These are phyloP conservation scores for Acanthiza pusilla DNA, from an alignment of 2,797 vertebrate genomes.

Conservation along the genomic window DNA sequence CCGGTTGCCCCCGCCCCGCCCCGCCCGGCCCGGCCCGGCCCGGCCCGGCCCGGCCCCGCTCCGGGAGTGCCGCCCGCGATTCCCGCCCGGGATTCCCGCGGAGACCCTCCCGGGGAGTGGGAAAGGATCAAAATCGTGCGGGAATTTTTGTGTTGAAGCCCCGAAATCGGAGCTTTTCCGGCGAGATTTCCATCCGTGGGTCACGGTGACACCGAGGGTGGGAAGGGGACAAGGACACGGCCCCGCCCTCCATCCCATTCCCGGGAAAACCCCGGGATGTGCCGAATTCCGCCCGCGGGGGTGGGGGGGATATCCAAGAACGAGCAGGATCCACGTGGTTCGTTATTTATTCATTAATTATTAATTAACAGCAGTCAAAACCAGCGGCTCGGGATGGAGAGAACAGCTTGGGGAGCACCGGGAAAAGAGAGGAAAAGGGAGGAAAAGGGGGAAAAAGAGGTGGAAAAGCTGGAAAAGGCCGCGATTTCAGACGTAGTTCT, in stretches of 20 bases:
- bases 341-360: neutral
- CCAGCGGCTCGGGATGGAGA: rapidly evolving
- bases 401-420: rapidly evolving
- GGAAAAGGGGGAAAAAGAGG: no score
- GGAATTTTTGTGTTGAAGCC: neutral
- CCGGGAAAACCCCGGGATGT: neutral
- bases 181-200: neutral
- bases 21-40: neutral
- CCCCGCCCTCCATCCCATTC: neutral
- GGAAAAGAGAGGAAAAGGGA: neutral
- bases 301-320: rapidly evolving
- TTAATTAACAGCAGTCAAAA: rapidly evolving
- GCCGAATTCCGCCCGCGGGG: neutral
- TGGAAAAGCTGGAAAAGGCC: neutral
- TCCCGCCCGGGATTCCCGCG: neutral
- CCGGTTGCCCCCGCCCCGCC: neutral
- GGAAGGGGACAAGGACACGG: neutral
- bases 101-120: neutral
- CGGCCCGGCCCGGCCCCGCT: neutral
- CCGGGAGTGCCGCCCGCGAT: neutral
- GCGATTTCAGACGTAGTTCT: conserved; percentile 72
- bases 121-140: neutral
- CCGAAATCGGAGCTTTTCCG: neutral
- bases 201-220: neutral
- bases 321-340: neutral